Conservation (phyloP, 2,797 vertebrate species). For the Semaprochilodus insignis region DNA sequence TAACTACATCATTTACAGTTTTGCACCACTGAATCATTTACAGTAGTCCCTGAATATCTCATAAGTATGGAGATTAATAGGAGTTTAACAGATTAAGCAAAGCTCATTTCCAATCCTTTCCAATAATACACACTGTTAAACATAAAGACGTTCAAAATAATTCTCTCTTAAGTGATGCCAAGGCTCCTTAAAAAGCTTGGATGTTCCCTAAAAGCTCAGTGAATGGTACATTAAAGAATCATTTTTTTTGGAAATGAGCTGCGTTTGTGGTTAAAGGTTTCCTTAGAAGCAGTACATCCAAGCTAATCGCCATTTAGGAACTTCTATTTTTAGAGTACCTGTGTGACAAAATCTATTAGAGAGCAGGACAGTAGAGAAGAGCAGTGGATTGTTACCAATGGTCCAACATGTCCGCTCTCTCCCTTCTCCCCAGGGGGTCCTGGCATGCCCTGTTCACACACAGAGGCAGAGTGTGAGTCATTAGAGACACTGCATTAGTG, state of each 20-base stretch:
- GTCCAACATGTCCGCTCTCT: constrained; percentile 86
- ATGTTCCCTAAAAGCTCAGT: too few relatives aligned
- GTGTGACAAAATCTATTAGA: constrained; percentile 37
- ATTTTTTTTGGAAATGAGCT: too few relatives aligned
- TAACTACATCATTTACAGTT: too few relatives aligned
- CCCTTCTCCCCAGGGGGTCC: constrained; percentile 88
- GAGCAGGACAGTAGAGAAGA: constrained; percentile 18
- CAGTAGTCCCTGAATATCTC: too few relatives aligned
- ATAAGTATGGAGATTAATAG: too few relatives aligned
- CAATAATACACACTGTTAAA: neutral
- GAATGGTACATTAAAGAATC: too few relatives aligned
- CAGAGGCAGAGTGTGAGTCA: neutral
- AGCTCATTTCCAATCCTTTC: neutral
- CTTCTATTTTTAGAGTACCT: neutral
- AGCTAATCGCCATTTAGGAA: neutral
- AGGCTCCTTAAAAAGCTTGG: too few relatives aligned
- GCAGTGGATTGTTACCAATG: constrained; percentile 76
- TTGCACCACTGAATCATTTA: too few relatives aligned
- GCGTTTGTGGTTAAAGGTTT: neutral
- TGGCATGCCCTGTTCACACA: constrained; percentile 83
- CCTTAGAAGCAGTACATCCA: neutral
- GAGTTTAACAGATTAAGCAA: neutral
- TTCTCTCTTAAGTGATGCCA: neutral
- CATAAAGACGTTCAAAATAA: neutral
- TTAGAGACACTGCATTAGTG: constrained; percentile 21